Conservation (phyloP, 2,888 invertebrate genomes). For the Campoplex capitator region DNA sequence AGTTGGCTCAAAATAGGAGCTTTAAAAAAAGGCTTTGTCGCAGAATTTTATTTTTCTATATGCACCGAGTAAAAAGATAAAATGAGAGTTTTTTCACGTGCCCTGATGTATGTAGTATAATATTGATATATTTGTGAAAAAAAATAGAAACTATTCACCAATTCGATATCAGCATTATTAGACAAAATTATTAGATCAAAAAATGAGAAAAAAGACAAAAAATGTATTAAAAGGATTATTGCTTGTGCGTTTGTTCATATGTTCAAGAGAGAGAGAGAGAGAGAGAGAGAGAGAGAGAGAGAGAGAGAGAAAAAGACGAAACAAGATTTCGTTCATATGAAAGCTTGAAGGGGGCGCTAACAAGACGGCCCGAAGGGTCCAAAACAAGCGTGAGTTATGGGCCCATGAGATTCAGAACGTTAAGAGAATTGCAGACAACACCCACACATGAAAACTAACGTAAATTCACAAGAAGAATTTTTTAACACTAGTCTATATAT, state of each 20-base stretch:
- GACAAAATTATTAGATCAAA: no score
- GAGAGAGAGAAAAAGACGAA: background rate
- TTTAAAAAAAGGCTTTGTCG: background rate
- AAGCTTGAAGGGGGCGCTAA: constrained; percentile 77
- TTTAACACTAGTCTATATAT: constrained; percentile 18
- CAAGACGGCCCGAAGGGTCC: constrained; percentile 80
- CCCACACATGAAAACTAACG: constrained; percentile 48
- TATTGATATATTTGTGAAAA: no score
- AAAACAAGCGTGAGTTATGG: constrained; percentile 80
- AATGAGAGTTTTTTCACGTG: no score
- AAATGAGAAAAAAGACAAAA: background rate
- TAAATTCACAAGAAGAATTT: constrained; percentile 28
- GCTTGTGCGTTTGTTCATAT: background rate
- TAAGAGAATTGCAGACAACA: constrained; percentile 40
- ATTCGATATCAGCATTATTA: background rate
- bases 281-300: background rate
- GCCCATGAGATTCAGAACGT: constrained; percentile 74
- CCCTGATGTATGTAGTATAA: no score
- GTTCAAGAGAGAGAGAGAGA: background rate
- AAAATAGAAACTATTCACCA: no score
- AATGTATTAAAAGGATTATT: background rate
- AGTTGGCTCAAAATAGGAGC: background rate
- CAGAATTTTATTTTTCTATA: background rate
- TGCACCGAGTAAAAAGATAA: background rate
- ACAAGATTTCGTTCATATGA: constrained; percentile 59